Conservation (phyloP, 2,888 invertebrate species). For the Myopa testacea region DNA sequence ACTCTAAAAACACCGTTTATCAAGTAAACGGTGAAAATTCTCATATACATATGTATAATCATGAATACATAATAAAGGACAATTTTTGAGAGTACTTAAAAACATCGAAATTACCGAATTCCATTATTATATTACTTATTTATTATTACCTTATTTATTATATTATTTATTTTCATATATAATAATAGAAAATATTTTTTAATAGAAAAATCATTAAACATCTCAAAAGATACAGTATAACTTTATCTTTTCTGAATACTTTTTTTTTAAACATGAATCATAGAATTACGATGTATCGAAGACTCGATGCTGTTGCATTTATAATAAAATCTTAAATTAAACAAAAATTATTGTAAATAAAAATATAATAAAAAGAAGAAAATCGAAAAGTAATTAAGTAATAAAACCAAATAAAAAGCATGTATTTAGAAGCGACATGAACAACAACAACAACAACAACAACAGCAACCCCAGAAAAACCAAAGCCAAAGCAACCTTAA, state of each 20-base stretch:
- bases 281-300: slow-evolving; percentile 4
- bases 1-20: no score
- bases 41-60: no score
- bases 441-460: slow-evolving; percentile 22
- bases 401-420: slow-evolving; percentile 7
- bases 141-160: no score
- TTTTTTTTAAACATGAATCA: neutral
- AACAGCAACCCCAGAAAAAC: neutral
- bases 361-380: neutral
- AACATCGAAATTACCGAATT: no score
- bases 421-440: slow-evolving; percentile 19
- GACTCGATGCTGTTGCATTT: slow-evolving; percentile 12
- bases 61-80: no score
- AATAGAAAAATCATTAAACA: neutral
- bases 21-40: no score
- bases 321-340: neutral
- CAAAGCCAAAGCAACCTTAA: neutral
- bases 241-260: neutral
- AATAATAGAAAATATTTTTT: no score
- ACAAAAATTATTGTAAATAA: neutral
- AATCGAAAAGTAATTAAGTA: slow-evolving; percentile 4
- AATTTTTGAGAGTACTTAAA: no score
- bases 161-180: no score
- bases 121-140: no score
- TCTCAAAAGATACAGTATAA: neutral